Conservation (phyloP, 2,113 vertebrate genomes). For the Gopherus evgoodei region DNA sequence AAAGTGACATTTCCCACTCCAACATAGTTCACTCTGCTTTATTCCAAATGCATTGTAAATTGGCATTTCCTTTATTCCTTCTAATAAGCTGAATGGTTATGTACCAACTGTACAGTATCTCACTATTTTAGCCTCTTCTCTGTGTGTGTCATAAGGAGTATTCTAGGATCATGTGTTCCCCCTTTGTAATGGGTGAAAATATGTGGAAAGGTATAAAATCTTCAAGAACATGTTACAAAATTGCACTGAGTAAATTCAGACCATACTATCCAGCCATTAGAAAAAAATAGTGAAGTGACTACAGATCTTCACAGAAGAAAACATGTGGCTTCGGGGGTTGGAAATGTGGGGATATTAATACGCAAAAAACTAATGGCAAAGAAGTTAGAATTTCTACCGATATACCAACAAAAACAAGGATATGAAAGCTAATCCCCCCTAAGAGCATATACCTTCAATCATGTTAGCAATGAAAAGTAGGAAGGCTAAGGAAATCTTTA, state of each 20-base stretch:
- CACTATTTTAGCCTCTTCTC: slow-evolving; percentile 29
- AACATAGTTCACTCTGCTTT: not conserved
- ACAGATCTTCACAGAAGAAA: slow-evolving; percentile 25
- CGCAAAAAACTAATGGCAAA: slow-evolving; percentile 14
- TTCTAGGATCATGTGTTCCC: not conserved
- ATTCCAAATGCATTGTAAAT: not conserved
- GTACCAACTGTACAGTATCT: not conserved
- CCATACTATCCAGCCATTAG: not conserved
- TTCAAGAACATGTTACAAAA: slow-evolving; percentile 40
- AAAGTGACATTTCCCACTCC: not conserved
- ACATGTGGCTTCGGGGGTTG: not conserved
- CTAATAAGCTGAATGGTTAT: not conserved
- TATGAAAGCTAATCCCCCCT: not conserved
- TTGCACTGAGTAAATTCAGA: slow-evolving; percentile 37
- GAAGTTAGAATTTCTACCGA: not conserved
- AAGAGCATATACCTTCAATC: not conserved
- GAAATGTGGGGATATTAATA: not conserved
- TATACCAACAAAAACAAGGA: not conserved
- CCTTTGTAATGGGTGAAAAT: slow-evolving; percentile 12
- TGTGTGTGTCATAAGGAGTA: slow-evolving; percentile 19
- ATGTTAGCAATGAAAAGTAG: not conserved
- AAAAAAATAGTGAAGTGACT: slow-evolving; percentile 21
- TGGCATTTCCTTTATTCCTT: not conserved
- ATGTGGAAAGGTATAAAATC: slow-evolving; percentile 39
- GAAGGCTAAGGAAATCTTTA: not conserved